A percentile compares a stretch with the other conserved stretches of the same genome.
phyloP scores from a whole-genome alignment of 2,888 invertebrate genomes.

The Leptinotarsa rubiginosa region DNA sequence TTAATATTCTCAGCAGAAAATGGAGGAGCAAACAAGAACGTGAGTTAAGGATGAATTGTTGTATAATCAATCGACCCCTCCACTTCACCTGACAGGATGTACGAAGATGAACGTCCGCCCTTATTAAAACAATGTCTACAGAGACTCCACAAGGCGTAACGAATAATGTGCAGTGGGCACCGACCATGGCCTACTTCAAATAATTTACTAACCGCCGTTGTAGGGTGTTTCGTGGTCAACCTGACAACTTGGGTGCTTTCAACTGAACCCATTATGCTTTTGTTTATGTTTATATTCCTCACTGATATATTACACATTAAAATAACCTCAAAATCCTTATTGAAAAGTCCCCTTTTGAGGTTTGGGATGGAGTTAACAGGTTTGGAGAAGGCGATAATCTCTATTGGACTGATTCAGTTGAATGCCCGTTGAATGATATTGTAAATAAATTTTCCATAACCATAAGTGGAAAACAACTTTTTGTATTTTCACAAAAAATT shows the following conservation, averaged over 20 bases:
- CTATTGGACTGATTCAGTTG: too few relatives aligned
- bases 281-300: background rate
- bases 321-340: too few relatives aligned
- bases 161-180: slow-evolving; percentile 24
- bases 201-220: slow-evolving; percentile 19
- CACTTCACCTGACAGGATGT: slow-evolving; percentile 33
- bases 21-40: background rate
- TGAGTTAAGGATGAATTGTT: background rate
- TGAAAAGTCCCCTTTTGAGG: too few relatives aligned
- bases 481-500: too few relatives aligned
- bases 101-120: slow-evolving; percentile 39
- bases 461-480: too few relatives aligned
- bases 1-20: background rate
- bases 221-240: slow-evolving; percentile 1
- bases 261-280: background rate
- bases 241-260: background rate
- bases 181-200: slow-evolving; percentile 24
- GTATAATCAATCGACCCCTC: slow-evolving; percentile 21
- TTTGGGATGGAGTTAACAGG: too few relatives aligned
- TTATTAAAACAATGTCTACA: slow-evolving; percentile 36
- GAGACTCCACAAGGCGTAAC: slow-evolving; percentile 30
- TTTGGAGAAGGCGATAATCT: too few relatives aligned
- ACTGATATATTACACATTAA: too few relatives aligned
- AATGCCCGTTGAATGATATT: too few relatives aligned
- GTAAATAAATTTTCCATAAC: too few relatives aligned